A percentile compares a stretch with the other conserved stretches of the same genome.
phyloP scores from a whole-genome alignment of 1,140 invertebrate species.

The Cepaea nemoralis region DNA sequence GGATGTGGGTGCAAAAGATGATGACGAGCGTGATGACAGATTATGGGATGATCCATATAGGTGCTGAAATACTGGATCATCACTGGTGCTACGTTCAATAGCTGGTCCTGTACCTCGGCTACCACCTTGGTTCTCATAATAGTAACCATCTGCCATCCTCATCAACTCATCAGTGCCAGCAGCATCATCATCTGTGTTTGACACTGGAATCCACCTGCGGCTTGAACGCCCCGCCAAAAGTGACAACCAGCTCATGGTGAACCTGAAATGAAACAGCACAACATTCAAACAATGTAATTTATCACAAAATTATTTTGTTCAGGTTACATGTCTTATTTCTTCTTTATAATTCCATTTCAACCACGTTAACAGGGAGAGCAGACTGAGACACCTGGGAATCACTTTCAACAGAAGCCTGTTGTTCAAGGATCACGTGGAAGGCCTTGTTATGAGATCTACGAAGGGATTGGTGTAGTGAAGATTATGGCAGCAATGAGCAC shows the following conservation, averaged over 20 bases:
- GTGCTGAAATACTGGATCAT: conserved; percentile 8
- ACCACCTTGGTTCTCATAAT: conserved; percentile 20
- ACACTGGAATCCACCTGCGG: conserved; percentile 29
- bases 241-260: conserved; percentile 16
- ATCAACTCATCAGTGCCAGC: conserved; percentile 38
- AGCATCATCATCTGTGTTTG: conserved; percentile 31
- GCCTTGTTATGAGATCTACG: no score
- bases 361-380: no score
- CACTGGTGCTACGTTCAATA: background rate
- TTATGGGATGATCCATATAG: background rate
- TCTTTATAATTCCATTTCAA: no score
- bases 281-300: no score
- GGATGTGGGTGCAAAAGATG: background rate
- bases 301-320: no score
- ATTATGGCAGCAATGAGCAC: no score
- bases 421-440: no score
- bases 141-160: conserved; percentile 38
- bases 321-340: no score
- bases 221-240: conserved; percentile 4
- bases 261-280: conserved; percentile 18
- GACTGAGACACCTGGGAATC: no score
- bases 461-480: no score
- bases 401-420: no score
- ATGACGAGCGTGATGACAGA: background rate
- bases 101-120: background rate